phyloP scores from a whole-genome alignment of 2,888 invertebrate genomes.

The Cheilosia vulpina region DNA sequence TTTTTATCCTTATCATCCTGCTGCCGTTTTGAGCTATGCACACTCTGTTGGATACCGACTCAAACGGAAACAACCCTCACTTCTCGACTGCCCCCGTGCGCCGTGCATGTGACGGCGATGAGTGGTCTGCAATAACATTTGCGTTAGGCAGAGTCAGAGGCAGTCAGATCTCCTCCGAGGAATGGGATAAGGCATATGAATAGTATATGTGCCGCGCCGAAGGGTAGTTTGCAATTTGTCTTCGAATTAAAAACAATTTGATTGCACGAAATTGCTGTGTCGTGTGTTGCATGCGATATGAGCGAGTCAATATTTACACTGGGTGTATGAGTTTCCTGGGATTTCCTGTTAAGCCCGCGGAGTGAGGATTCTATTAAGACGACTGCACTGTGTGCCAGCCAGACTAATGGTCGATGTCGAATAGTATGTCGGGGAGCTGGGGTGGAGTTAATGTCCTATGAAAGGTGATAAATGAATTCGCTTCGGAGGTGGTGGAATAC shows the following conservation, averaged over 20 bases:
- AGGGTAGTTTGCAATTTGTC: conserved; percentile 63
- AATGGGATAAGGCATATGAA: not conserved
- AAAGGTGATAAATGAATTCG: conserved; percentile 43
- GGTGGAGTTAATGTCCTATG: conserved; percentile 47
- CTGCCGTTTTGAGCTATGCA: not conserved
- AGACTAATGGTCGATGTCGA: not conserved
- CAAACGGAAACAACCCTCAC: conserved; percentile 43
- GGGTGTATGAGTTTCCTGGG: conserved; percentile 15
- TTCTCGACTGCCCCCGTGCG: not conserved
- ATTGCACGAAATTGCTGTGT: conserved; percentile 57
- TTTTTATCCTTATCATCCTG: conserved; percentile 32
- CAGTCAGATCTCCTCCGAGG: too few relatives aligned
- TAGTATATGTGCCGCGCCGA: conserved; percentile 6
- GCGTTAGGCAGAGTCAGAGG: not conserved
- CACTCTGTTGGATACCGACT: conserved; percentile 60
- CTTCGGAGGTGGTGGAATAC: conserved; percentile 30
- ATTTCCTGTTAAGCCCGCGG: not conserved
- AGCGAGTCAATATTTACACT: conserved; percentile 61
- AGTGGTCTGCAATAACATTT: conserved; percentile 42
- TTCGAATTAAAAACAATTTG: conserved; percentile 68
- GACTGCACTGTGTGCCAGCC: conserved; percentile 12
- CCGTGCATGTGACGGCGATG: conserved; percentile 10
- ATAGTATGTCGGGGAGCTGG: not conserved
- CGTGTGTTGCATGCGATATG: conserved; percentile 64
- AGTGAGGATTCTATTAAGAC: conserved; percentile 51